These are phyloP conservation scores for Scomberomorus guttatus DNA, from an alignment of 2,797 vertebrate genomes.

Conservation along the genomic window DNA sequence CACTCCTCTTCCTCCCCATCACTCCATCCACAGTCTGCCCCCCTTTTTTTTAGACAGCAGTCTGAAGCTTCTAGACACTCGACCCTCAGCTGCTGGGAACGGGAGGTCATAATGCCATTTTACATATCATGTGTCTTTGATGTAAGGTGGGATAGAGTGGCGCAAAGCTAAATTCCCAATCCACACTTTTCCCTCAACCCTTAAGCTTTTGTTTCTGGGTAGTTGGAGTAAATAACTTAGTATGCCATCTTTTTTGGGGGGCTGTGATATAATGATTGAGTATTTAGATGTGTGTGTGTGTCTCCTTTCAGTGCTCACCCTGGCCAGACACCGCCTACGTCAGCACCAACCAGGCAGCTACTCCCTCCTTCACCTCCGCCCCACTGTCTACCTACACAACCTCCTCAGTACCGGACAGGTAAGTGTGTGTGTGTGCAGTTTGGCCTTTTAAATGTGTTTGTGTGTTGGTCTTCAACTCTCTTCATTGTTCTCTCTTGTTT, in stretches of 20 bases:
- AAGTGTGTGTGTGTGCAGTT: constrained; percentile 9
- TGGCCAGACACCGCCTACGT: constrained; percentile 94
- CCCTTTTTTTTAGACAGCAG: not conserved
- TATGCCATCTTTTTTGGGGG: not conserved
- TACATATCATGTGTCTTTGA: constrained; percentile 12
- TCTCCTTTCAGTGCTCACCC: constrained; percentile 89
- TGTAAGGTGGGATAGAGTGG: constrained; percentile 7
- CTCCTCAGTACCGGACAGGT: constrained; percentile 92
- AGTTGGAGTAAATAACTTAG: constrained; percentile 4
- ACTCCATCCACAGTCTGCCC: constrained; percentile 26
- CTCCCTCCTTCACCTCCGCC: constrained; percentile 89
- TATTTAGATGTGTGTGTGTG: constrained; percentile 18
- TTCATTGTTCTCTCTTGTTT: constrained; percentile 25
- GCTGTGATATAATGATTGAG: not conserved
- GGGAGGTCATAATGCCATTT: constrained; percentile 8
- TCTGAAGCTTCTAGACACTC: not conserved
- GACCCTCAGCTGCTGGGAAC: constrained; percentile 26
- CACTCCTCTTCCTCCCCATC: constrained; percentile 31
- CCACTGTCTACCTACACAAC: constrained; percentile 88
- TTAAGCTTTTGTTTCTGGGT: constrained; percentile 17
- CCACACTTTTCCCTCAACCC: constrained; percentile 8
- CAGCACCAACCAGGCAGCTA: constrained; percentile 90
- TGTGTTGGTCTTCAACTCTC: constrained; percentile 16
- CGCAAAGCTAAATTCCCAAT: constrained; percentile 32
- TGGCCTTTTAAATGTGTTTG: not conserved